Base-by-base conservation (phyloP, 2,797 vertebrate genomes). In the Centroberyx gerrardi region DNA sequence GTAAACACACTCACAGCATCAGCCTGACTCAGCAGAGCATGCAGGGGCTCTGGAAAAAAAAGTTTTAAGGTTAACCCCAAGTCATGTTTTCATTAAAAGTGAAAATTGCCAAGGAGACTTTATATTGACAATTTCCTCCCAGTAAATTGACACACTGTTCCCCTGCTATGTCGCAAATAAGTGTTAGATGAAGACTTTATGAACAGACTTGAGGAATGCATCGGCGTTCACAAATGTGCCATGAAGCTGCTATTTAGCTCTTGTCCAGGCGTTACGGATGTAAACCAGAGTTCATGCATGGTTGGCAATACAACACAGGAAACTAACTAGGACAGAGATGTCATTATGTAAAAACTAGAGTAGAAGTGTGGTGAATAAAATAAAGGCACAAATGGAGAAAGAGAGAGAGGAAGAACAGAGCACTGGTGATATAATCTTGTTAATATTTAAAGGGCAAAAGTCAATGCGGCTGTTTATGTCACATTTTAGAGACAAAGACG, bases 1-100 rank as follows among this genome's bases (percentile, higher is more conserved):
- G 2, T 15, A 15, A 1, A 13, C 42, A 15, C 42, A 44, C 56
- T 27, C 36, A 59, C 15, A 10, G 17, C 3, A 51, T 62, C 55
- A n/a, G 13, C 38, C 84, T 83, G 86, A 90, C 40, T 81, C 86
- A 58, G 81, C 83, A 68, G 53, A 78, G 80, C 60, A 33, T 61
- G 68, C 64, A 10, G 40, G 27, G 64, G 46, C 68, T 71, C 76
- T 18, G 56, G 68, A 84, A 62, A 76, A 33, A 12, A 59, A 86
- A 78, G 72, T 82, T 87, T 79, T 61, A 38, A 15, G 46, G 62
- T 60, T 58, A 46, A 84, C 64, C 52, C 76, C n/a, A 62, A 63
- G 46, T 33, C 0, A 6, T 18, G 3, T 60, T 60, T 40, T 42
- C 4, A 60, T 67, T 64, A 12, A 75, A 69, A 40, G 40, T 44